These are phyloP conservation scores for Poeciliopsis infans DNA, from an alignment of 2,797 vertebrate genomes.

Conservation along the genomic window DNA sequence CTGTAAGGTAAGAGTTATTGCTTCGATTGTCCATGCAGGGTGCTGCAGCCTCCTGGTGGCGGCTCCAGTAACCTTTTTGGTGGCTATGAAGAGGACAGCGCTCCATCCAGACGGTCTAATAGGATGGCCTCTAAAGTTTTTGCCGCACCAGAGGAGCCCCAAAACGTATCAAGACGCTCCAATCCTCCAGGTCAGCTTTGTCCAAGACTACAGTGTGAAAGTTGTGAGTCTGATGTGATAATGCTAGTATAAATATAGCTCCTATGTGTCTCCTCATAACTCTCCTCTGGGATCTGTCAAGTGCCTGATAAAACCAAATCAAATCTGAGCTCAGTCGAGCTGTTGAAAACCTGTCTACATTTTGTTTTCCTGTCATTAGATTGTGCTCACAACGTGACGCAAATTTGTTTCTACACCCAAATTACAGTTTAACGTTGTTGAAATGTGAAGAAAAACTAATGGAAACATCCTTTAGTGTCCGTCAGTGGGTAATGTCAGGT, in stretches of 20 bases:
- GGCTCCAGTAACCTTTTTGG: conserved; percentile 89
- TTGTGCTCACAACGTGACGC: neutral
- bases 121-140: conserved; percentile 94
- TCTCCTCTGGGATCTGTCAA: conserved; percentile 13
- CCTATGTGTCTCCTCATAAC: conserved; percentile 10
- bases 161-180: conserved; percentile 84
- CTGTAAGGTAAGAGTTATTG: neutral
- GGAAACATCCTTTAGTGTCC: neutral
- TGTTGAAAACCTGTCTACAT: neutral
- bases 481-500: neutral
- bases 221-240: conserved; percentile 33
- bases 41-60: conserved; percentile 91
- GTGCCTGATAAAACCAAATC: neutral
- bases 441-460: neutral
- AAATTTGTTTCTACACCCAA: neutral
- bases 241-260: conserved; percentile 18
- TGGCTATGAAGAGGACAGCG: conserved; percentile 80
- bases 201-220: conserved; percentile 51
- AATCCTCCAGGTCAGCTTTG: conserved; percentile 90
- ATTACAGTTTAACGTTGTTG: neutral
- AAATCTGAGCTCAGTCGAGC: neutral
- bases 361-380: neutral
- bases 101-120: conserved; percentile 81
- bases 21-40: conserved; percentile 70
- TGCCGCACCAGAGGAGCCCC: conserved; percentile 82